Percentiles rank a stretch among this genome's conserved stretches.
These are phyloP conservation scores for Oreortyx pictus DNA, from an alignment of 2,797 vertebrate species.

Conservation along the genomic window DNA sequence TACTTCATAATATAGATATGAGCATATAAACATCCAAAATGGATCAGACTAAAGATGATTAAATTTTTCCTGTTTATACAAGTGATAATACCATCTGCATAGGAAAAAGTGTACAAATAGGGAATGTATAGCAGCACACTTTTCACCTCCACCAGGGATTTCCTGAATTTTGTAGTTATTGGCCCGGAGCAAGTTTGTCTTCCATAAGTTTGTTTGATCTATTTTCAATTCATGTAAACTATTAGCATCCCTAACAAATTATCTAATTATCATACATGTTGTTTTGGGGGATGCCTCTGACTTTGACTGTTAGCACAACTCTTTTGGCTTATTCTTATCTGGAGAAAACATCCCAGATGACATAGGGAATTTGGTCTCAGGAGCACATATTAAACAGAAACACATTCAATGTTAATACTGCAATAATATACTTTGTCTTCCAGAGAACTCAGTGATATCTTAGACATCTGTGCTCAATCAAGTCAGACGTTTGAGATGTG, in stretches of 20 bases:
- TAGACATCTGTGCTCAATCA: slow-evolving; percentile 66
- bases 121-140: background rate
- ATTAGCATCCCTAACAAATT: background rate
- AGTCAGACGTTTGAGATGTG: slow-evolving; percentile 22
- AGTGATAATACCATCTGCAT: background rate
- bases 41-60: background rate
- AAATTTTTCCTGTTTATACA: background rate
- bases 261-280: background rate
- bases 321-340: slow-evolving; percentile 10
- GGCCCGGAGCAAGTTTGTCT: background rate
- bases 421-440: slow-evolving; percentile 21
- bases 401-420: background rate
- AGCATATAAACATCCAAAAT: background rate
- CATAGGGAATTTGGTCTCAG: background rate
- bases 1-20: background rate
- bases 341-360: slow-evolving; percentile 10
- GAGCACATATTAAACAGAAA: slow-evolving; percentile 45
- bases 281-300: background rate
- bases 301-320: background rate
- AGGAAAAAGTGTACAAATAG: background rate
- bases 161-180: background rate
- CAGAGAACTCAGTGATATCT: slow-evolving; percentile 31
- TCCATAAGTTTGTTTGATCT: background rate
- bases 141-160: background rate
- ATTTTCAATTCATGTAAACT: background rate